Evolutionary conservation across 1,140 invertebrate genomes (phyloP).

Genomic region (Lasioglossum baleicum): DNA sequence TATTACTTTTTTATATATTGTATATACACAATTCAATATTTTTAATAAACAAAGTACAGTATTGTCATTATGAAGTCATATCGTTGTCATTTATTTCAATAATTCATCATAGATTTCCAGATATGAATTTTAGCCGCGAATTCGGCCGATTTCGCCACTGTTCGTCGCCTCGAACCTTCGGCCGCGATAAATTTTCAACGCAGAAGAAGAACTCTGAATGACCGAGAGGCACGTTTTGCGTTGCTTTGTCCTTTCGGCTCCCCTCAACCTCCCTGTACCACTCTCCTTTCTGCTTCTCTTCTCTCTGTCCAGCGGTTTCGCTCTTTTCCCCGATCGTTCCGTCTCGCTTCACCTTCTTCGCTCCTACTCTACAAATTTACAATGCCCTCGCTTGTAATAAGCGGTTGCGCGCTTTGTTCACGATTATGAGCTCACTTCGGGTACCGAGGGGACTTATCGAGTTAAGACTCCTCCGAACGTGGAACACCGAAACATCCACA

Average conservation of each 20-base stretch:
- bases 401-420: slow-evolving; percentile 63
- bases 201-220: slow-evolving; percentile 48
- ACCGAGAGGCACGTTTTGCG: slow-evolving; percentile 60
- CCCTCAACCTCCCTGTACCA: slow-evolving; percentile 45
- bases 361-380: slow-evolving; percentile 63
- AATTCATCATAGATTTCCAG: too few relatives aligned
- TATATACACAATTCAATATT: too few relatives aligned
- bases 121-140: too few relatives aligned
- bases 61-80: too few relatives aligned
- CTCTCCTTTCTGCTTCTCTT: slow-evolving; percentile 33
- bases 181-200: slow-evolving; percentile 53
- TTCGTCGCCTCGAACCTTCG: neutral
- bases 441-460: slow-evolving; percentile 64
- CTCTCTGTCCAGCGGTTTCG: slow-evolving; percentile 16
- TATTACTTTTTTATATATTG: too few relatives aligned
- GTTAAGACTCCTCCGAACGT: slow-evolving; percentile 47
- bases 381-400: slow-evolving; percentile 70
- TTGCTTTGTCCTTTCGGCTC: slow-evolving; percentile 65
- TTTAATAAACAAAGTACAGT: too few relatives aligned
- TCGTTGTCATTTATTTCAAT: too few relatives aligned
- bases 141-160: too few relatives aligned
- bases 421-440: slow-evolving; percentile 68
- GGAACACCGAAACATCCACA: slow-evolving; percentile 25
- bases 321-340: slow-evolving; percentile 14
- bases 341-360: slow-evolving; percentile 26